Base-by-base conservation (phyloP, 2,797 vertebrate genomes). In the Tachyglossus aculeatus region DNA sequence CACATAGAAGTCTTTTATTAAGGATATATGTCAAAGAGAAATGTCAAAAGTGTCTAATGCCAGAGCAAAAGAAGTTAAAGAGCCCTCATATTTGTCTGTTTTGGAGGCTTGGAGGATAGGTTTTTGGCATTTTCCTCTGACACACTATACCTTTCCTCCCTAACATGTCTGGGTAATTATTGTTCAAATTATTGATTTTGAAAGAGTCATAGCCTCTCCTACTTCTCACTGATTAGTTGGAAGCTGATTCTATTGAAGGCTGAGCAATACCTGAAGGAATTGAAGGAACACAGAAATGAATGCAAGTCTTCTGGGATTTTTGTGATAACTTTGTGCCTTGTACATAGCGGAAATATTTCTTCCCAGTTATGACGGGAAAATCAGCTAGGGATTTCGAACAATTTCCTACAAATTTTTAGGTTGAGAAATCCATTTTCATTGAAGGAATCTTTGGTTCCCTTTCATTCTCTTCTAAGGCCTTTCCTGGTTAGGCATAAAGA, bases 171-270 rank as follows among this genome's bases (percentile, higher is more conserved):
- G 43, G 63, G 61, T 85, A 84, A 90, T 91, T 90, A 90, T 80
- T 89, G 78, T 77, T 82, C 37, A 25, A 81, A 78, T 80, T 86
- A 89, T 87, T 13, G 78, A 91, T 90, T 89, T 73, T 75, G 78
- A 84, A 89, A 81, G 80, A 84, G 86, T 90, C 84, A 77, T 82
- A 88, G 85, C 80, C 86, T 77, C 81, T 56, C 50, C 22, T 38
- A 85, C 86, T 80, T 86, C 81, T 82, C 80, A 88, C 86, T 89
- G 90, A 89, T 87, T 83, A 67, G 47, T 58, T 69, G 67, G 86
- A 74, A 50, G 62, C 39, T 88, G 73, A 86, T 89, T 69, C 93
- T 92, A 86, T 52, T 88, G 81, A 90, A 88, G 67, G 52, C 50
- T 86, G 82, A 84, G 77, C 68, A 83, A 85, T 77, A 84, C 73